These are phyloP conservation scores for Torymus texanus DNA, from an alignment of 2,888 invertebrate genomes.

Conservation along the genomic window DNA sequence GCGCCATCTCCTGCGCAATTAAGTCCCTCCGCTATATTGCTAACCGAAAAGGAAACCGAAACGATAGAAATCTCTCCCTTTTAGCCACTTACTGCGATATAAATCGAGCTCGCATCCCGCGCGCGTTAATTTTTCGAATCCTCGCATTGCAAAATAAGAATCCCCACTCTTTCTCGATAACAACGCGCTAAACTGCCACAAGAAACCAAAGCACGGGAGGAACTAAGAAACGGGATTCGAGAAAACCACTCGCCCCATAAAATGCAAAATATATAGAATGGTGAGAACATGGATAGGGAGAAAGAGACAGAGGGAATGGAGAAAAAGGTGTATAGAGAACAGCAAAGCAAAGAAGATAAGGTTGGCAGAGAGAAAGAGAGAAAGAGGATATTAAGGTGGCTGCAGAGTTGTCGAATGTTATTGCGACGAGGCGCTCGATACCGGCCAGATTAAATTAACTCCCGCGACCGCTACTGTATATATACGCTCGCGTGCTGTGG, in stretches of 20 bases:
- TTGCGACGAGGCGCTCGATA: slow-evolving; percentile 25
- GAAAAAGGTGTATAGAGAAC: not conserved
- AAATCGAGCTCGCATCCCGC: slow-evolving; percentile 29
- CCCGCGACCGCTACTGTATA: slow-evolving; percentile 55
- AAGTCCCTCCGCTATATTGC: slow-evolving; percentile 23
- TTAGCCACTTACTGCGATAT: slow-evolving; percentile 16
- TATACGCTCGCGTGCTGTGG: slow-evolving; percentile 32
- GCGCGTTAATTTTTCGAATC: slow-evolving; percentile 35
- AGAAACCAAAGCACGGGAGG: too few species aligned
- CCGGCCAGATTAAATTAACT: slow-evolving; percentile 61
- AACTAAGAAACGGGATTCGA: not conserved
- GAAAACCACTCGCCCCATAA: slow-evolving; percentile 11
- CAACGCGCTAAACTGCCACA: slow-evolving; percentile 1
- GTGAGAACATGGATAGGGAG: not conserved
- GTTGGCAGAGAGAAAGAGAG: not conserved
- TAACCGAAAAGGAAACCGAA: slow-evolving; percentile 20
- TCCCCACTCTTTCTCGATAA: not conserved
- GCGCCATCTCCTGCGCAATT: slow-evolving; percentile 53
- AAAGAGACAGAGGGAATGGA: not conserved
- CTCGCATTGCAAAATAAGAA: too few species aligned
- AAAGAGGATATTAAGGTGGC: slow-evolving; percentile 10
- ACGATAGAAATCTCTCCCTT: slow-evolving; percentile 47
- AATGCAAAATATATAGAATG: slow-evolving; percentile 13
- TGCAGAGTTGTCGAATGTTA: slow-evolving; percentile 23
- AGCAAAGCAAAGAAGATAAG: not conserved